Conservation (phyloP, 2,888 invertebrate species). For the Rhorus exstirpatorius region DNA sequence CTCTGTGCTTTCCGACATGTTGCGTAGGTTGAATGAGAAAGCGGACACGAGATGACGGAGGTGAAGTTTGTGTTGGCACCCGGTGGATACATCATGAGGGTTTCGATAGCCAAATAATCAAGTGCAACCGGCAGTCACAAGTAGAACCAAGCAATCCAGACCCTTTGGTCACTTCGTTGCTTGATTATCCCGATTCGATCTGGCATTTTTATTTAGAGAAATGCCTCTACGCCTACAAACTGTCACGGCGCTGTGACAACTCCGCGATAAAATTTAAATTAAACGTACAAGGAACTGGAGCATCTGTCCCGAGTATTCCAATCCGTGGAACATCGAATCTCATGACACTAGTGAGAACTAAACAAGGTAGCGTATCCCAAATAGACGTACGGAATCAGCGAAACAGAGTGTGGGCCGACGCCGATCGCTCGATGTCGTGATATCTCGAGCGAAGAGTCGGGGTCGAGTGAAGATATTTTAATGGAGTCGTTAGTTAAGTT, state of each 20-base stretch:
- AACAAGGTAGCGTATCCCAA: slow-evolving; percentile 2
- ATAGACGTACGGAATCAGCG: slow-evolving; percentile 36
- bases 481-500: slow-evolving; percentile 81
- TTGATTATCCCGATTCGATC: slow-evolving; percentile 6
- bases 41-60: slow-evolving; percentile 28
- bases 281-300: neutral
- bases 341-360: neutral
- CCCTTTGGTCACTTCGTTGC: neutral
- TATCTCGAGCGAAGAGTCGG: slow-evolving; percentile 34
- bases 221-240: neutral
- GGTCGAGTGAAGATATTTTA: slow-evolving; percentile 75
- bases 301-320: neutral
- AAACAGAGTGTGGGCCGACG: slow-evolving; percentile 67
- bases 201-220: neutral
- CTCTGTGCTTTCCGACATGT: slow-evolving; percentile 37
- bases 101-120: slow-evolving; percentile 22
- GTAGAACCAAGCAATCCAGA: slow-evolving; percentile 10
- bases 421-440: slow-evolving; percentile 73
- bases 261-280: neutral
- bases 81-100: slow-evolving; percentile 30
- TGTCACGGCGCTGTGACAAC: neutral
- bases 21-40: slow-evolving; percentile 57
- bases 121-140: slow-evolving; percentile 2
- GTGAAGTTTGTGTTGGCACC: slow-evolving; percentile 46
- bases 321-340: neutral